Conservation (phyloP, 2,888 invertebrate species). For the Sipha maydis region DNA sequence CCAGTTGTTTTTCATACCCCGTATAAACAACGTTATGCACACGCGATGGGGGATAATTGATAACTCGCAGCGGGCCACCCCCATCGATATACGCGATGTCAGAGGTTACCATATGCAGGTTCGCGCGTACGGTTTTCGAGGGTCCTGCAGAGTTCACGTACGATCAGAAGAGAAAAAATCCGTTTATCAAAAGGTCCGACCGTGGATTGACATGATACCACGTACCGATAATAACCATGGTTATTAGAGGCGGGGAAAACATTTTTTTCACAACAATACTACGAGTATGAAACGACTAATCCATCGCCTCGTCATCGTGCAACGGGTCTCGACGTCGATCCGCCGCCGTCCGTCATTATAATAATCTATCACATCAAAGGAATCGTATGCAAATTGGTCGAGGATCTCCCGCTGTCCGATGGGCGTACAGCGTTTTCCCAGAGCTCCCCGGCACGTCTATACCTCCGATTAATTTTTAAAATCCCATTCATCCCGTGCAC, state of each 20-base stretch:
- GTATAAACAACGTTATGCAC: too few species aligned
- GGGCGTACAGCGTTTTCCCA: background rate
- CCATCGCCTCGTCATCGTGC: background rate
- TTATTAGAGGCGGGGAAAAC: too few species aligned
- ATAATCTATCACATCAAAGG: slow-evolving; percentile 4
- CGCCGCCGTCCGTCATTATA: slow-evolving; percentile 4
- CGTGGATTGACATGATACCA: background rate
- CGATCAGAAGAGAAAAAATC: background rate
- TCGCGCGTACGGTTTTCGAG: background rate
- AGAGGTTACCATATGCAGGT: background rate
- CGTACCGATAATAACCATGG: slow-evolving; percentile 2
- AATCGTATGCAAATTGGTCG: slow-evolving; percentile 33
- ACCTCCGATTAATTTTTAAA: slow-evolving; percentile 49
- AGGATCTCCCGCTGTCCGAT: background rate
- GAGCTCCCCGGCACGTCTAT: background rate
- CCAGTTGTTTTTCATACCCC: too few species aligned
- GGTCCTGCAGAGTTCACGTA: background rate
- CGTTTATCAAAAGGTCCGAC: background rate
- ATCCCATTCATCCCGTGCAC: slow-evolving; percentile 11
- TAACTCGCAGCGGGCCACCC: background rate
- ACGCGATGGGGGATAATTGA: too few species aligned
- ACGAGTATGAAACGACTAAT: background rate
- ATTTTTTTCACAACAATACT: too few species aligned
- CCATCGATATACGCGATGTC: too few species aligned
- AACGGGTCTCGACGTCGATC: background rate